Evolutionary conservation across 2,797 vertebrate species (phyloP).

Genomic region (Poecilia velifera): DNA sequence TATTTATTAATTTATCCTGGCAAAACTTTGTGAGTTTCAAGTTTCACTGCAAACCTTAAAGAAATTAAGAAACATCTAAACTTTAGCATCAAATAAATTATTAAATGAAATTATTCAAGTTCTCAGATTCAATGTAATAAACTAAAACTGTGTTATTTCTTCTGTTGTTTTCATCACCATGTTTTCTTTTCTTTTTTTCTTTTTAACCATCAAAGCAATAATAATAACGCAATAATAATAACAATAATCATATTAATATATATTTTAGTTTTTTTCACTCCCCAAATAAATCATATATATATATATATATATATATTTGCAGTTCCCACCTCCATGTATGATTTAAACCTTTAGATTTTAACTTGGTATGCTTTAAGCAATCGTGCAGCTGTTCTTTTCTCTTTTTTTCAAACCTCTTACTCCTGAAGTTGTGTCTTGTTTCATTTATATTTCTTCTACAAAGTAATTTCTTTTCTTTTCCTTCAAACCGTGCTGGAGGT

Average conservation of each 20-base stretch:
- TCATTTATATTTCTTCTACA: not conserved
- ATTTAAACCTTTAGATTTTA: not conserved
- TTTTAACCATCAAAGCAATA: not conserved
- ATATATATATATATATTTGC: not conserved
- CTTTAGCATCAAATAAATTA: not conserved
- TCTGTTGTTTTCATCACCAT: not conserved
- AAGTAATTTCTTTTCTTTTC: not conserved
- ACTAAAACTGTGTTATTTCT: not conserved
- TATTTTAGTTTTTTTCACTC: not conserved
- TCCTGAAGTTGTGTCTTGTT: not conserved
- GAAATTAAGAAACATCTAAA: not conserved
- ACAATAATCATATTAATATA: not conserved
- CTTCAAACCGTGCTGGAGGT: constrained; percentile 55
- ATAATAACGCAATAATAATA: too few relatives aligned
- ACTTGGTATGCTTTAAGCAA: not conserved
- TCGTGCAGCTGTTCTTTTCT: not conserved
- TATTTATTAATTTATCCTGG: not conserved
- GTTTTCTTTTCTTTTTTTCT: not conserved
- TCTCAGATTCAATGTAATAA: not conserved
- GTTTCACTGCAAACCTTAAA: not conserved
- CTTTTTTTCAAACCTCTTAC: not conserved
- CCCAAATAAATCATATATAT: too few relatives aligned
- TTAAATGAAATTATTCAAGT: not conserved
- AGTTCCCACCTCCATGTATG: not conserved
- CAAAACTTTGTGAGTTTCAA: not conserved